Conservation (phyloP, 2,888 invertebrate species). For the Amphipyra berbera region DNA sequence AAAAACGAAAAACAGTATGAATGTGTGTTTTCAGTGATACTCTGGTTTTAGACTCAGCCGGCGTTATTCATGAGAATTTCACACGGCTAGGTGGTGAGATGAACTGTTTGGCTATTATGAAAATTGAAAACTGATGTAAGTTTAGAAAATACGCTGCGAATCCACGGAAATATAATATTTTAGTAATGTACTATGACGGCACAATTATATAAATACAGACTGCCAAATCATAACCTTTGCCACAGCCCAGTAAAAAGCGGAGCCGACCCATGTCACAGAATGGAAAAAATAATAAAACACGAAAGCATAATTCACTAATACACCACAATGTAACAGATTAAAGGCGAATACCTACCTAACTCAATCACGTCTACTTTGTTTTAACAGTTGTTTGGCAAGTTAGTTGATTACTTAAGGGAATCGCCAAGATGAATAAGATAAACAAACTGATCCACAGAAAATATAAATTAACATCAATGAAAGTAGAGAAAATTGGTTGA, state of each 20-base stretch:
- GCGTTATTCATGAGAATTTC: too few relatives aligned
- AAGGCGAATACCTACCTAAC: constrained; percentile 57
- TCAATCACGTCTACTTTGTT: constrained; percentile 67
- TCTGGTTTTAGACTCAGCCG: too few relatives aligned
- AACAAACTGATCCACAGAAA: constrained; percentile 65
- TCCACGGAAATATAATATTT: too few relatives aligned
- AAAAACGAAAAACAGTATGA: too few relatives aligned
- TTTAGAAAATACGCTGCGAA: too few relatives aligned
- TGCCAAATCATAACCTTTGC: constrained; percentile 30
- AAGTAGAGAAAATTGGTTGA: constrained; percentile 48
- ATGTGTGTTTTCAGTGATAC: too few relatives aligned
- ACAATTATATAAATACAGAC: constrained; percentile 24
- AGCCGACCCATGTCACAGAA: constrained; percentile 42
- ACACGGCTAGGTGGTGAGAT: too few relatives aligned
- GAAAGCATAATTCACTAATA: constrained; percentile 52
- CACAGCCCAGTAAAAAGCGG: constrained; percentile 37
- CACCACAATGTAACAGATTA: constrained; percentile 58
- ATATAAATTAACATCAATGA: constrained; percentile 61
- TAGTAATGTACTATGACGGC: neutral
- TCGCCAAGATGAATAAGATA: constrained; percentile 69
- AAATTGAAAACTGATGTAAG: too few relatives aligned
- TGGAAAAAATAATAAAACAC: constrained; percentile 42
- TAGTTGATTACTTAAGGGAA: constrained; percentile 73
- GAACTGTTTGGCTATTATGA: too few relatives aligned
- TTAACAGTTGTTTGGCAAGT: constrained; percentile 69